Evolutionary conservation across 2,113 vertebrate genomes (phyloP), one percentile per base, ranked within the genome.

Genomic region (Motacilla tschutschensis): DNA sequence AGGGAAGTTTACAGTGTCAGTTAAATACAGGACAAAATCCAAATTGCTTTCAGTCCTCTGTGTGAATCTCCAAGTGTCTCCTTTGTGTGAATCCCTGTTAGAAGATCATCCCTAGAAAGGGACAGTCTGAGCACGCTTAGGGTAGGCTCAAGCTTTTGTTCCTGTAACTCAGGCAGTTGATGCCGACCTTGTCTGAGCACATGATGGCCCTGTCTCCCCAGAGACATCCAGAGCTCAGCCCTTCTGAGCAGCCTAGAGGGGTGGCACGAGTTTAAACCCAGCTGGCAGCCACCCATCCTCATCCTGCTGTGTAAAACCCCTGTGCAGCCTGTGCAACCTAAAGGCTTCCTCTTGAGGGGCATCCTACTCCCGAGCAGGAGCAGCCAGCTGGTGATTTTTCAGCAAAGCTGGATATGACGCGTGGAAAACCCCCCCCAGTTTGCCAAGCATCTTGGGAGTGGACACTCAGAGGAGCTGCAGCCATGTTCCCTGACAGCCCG

Each of bases 41-140:
- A 54, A 38, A 69, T 0, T 38, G 29, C 29, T 43, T 83, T 36
- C 28, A 29, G 24, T 29, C 9, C 1, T 0, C 67, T 46, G 17
- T 14, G 15, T 24, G 38, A 28, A 25, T 69, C 50, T 48, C 44
- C 71, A 74, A 40, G 35, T 10, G 35, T 15, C 35, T 33, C 3
- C 1, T 0, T 41, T 46, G 9, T 17, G 25, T 24, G 51, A 36
- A 24, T 65, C 50, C 28, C 26, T 8, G 2, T 17, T 48, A 33
- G 73, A 48, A 22, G 5, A 33, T 20, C 22, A 60, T 4, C 38
- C 17, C 29, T 35, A 38, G 54, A 40, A 65, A 63, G 17, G n/a
- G 8, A 53, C 7, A 64, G 12, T 36, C 25, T 0, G 2, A 47
- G 57, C 12, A 66, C 0, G 0, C 8, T 51, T 35, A 36, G 7